phyloP scores from a whole-genome alignment of 2,113 vertebrate genomes.

The Zootoca vivipara region DNA sequence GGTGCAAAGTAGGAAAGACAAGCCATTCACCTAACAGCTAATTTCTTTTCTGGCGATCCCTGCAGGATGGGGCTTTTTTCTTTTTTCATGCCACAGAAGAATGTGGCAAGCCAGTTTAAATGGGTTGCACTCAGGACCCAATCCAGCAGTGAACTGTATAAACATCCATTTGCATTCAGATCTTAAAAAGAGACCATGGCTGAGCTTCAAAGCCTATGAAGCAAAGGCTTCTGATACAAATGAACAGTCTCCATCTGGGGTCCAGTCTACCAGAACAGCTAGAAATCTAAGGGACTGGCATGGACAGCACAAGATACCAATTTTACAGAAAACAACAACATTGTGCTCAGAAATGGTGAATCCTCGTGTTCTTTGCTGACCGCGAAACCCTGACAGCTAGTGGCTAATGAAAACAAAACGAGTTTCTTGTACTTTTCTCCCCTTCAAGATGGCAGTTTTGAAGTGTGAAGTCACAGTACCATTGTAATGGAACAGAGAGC shows the following conservation, averaged over 20 bases:
- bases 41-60: slow-evolving; percentile 14
- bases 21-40: background rate
- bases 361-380: background rate
- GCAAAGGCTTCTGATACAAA: no score
- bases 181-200: background rate
- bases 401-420: background rate
- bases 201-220: no score
- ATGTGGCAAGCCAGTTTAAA: background rate
- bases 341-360: background rate
- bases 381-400: background rate
- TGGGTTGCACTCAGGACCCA: background rate
- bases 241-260: fast-evolving
- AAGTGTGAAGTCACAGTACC: background rate
- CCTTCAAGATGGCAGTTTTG: background rate
- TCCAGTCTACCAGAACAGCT: background rate
- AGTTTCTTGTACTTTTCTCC: background rate
- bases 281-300: no score
- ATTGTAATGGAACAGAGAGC: background rate
- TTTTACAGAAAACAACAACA: no score
- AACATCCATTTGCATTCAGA: background rate
- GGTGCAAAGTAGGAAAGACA: background rate
- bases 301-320: no score
- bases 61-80: background rate
- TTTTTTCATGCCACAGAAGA: background rate
- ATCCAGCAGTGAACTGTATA: background rate